Evolutionary conservation across 1,140 invertebrate genomes (phyloP).

Genomic region (Venturia canescens): DNA sequence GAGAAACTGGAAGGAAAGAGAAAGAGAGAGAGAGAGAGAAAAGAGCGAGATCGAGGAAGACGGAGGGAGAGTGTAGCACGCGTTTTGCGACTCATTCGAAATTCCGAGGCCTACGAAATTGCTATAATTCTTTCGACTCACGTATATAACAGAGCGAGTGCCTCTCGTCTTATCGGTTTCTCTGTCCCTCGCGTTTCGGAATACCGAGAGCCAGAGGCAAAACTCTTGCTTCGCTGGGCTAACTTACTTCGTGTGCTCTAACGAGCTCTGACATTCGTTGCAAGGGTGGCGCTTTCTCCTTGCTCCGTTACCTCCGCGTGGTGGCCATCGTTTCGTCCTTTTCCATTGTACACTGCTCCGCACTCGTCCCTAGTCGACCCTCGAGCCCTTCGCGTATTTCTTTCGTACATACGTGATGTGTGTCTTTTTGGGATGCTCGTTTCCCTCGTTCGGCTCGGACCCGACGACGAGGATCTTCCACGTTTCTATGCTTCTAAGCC

Average conservation of each 20-base stretch:
- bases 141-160: constrained; percentile 56
- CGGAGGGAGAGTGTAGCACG: constrained; percentile 22
- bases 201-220: constrained; percentile 44
- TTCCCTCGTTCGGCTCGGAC: neutral
- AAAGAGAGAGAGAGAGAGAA: neutral
- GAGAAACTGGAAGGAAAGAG: neutral
- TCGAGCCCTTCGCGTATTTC: constrained; percentile 19
- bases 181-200: constrained; percentile 13
- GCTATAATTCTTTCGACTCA: constrained; percentile 72
- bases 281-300: constrained; percentile 56
- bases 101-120: constrained; percentile 64
- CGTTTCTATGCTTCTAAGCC: neutral
- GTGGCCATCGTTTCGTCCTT: constrained; percentile 31
- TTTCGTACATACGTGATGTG: constrained; percentile 30
- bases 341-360: neutral
- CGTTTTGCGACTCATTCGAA: constrained; percentile 50
- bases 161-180: constrained; percentile 19
- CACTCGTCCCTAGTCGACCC: neutral
- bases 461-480: constrained; percentile 10
- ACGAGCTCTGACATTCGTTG: constrained; percentile 71
- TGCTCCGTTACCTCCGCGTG: constrained; percentile 11
- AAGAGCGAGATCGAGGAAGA: neutral
- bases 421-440: constrained; percentile 27
- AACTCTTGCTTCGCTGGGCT: constrained; percentile 34
- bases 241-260: constrained; percentile 66